These are phyloP conservation scores for Achlya flavicornis DNA, from an alignment of 2,888 invertebrate genomes.

Conservation along the genomic window DNA sequence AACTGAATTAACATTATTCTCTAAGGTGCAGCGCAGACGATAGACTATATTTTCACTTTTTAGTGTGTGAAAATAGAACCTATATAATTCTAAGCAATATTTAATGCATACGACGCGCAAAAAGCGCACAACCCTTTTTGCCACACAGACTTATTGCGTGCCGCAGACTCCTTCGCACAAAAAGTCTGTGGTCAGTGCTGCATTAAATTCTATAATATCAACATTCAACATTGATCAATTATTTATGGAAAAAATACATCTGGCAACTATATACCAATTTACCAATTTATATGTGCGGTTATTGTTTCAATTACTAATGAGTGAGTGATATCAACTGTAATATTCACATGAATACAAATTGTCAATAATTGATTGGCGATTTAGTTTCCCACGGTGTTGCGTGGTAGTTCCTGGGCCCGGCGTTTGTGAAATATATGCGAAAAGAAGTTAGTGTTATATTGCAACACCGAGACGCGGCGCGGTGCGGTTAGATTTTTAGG, in stretches of 20 bases:
- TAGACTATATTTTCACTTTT: too few species aligned
- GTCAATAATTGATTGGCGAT: neutral
- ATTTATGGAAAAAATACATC: neutral
- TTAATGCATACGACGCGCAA: too few species aligned
- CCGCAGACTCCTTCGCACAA: too few species aligned
- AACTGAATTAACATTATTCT: neutral
- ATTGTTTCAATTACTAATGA: neutral
- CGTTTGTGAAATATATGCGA: neutral
- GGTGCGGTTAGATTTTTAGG: neutral
- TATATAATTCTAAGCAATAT: too few species aligned
- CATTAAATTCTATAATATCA: too few species aligned
- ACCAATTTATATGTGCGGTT: neutral
- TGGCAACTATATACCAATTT: too few species aligned
- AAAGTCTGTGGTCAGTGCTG: too few species aligned
- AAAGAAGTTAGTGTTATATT: neutral
- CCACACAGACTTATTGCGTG: too few species aligned
- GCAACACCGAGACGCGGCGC: neutral
- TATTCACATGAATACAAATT: constrained; percentile 4
- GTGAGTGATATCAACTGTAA: neutral
- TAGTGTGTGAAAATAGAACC: too few species aligned
- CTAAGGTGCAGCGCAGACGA: too few species aligned
- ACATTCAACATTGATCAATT: too few species aligned
- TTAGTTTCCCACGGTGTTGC: neutral
- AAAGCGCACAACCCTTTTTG: too few species aligned
- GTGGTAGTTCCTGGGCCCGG: neutral